A percentile compares a stretch with the other conserved stretches of the same genome.
Evolutionary conservation across 2,113 vertebrate genomes (phyloP).

Genomic region (Labeo catla): DNA sequence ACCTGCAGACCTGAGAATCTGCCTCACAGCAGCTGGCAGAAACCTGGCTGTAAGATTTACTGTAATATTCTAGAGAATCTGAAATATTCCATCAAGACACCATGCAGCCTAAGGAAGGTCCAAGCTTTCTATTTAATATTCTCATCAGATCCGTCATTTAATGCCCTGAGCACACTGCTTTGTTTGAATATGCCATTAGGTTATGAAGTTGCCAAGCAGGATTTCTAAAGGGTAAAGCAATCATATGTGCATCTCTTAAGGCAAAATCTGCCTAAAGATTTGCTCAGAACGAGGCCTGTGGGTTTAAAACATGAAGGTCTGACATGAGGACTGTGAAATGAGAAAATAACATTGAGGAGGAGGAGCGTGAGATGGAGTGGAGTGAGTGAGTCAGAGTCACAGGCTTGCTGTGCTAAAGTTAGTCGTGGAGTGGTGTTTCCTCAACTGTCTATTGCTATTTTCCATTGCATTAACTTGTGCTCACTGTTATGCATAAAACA

Average conservation of each 20-base stretch:
- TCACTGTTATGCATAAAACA: background rate
- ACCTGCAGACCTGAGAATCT: conserved; percentile 26
- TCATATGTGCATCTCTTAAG: background rate
- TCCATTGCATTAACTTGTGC: conserved; percentile 7
- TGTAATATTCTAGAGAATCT: conserved; percentile 6
- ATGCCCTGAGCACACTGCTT: conserved; percentile 32
- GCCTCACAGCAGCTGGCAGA: conserved; percentile 27
- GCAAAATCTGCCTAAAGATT: background rate
- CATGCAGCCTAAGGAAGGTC: background rate
- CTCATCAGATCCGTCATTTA: conserved; percentile 37
- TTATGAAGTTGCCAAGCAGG: conserved; percentile 9
- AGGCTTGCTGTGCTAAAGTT: conserved; percentile 18
- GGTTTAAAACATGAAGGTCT: background rate
- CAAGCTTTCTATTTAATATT: conserved; percentile 52
- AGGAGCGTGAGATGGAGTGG: background rate
- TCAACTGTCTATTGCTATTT: background rate
- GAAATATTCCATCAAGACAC: conserved; percentile 13
- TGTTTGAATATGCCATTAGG: conserved; percentile 15
- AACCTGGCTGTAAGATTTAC: background rate
- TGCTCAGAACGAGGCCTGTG: background rate
- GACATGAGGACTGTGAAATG: conserved; percentile 14
- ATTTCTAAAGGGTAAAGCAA: conserved; percentile 3
- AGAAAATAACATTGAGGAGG: background rate
- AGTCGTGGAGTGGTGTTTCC: conserved; percentile 5
- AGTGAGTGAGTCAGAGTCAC: conserved; percentile 28